Evolutionary conservation across 2,888 invertebrate genomes (phyloP), one percentile per base, ranked within the genome.

Genomic region (Smittia aterrima): DNA sequence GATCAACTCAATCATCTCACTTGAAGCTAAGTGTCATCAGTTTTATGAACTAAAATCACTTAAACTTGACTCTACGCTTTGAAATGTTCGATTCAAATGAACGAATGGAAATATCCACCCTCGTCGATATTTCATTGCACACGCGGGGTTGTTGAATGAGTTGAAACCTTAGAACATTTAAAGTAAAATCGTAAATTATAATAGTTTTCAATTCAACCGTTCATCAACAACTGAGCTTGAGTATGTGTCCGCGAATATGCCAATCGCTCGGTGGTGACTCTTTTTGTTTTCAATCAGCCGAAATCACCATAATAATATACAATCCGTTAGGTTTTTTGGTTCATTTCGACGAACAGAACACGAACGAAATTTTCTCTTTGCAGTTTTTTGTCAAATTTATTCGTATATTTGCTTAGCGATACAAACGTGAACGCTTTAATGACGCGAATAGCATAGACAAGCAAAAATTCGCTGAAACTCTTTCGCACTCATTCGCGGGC

Each of bases 251-350:
- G 58, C 32, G 25, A 66, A 66, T 40, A 27, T 25, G 16, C 53
- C 70, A 71, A 71, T 71, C 25, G 13, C 18, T 7, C 41, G 67
- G 9, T 54, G 25, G 32, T 20, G 58, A 58, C 58, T 58, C 53
- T 20, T 71, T 53, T 70, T 70, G 70, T 70, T 54, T 70, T 70
- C 13, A n/a, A 22, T 3, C 20, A 22, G 22, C 6, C 13, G 58
- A 58, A 72, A 72, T 72, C 58, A 72, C 72, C 72, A 72, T 72
- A 72, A 72, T 62, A 72, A 72, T 40, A 54, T 16, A 72, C 58
- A 72, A 13, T 58, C 72, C 72, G 72, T 72, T 72, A 72, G 32
- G 32, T 40, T 70, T 62, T 64, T 58, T 62, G 38, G 62, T 13
- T 72, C 58, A 72, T 71, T 22, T n/a, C 58, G 22, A 18, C 27